Conservation (phyloP, 2,888 invertebrate species). For the Serrognathus titanus region DNA sequence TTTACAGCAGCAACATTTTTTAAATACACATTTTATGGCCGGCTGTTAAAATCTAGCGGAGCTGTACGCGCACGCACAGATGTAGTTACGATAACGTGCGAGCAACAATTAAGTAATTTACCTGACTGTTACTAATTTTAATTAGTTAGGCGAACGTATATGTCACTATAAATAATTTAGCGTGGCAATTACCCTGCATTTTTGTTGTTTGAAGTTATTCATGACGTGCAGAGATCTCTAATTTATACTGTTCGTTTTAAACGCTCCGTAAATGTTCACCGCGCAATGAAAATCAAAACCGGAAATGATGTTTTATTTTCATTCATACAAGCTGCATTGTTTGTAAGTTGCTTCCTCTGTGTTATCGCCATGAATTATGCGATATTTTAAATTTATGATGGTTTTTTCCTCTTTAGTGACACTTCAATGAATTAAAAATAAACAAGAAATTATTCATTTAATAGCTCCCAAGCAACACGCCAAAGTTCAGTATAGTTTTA, state of each 20-base stretch:
- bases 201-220: too few relatives aligned
- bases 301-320: constrained; percentile 38
- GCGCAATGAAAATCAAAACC: constrained; percentile 27
- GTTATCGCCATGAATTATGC: too few relatives aligned
- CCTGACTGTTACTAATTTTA: constrained; percentile 36
- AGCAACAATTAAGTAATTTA: constrained; percentile 36
- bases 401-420: too few relatives aligned
- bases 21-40: constrained; percentile 4
- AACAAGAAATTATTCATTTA: too few relatives aligned
- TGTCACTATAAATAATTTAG: constrained; percentile 35
- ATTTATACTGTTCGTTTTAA: not conserved
- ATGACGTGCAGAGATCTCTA: too few relatives aligned
- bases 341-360: too few relatives aligned
- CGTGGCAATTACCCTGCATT: constrained; percentile 28
- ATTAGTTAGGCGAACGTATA: constrained; percentile 35
- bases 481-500: too few relatives aligned
- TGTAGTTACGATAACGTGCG: constrained; percentile 22
- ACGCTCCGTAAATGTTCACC: not conserved
- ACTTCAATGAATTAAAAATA: too few relatives aligned
- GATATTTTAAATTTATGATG: too few relatives aligned
- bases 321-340: too few relatives aligned
- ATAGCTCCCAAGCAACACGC: too few relatives aligned
- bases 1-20: constrained; percentile 2
- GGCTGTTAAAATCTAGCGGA: constrained; percentile 14
- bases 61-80: constrained; percentile 18